phyloP scores from a whole-genome alignment of 1,140 invertebrate genomes.

The Aphis gossypii region DNA sequence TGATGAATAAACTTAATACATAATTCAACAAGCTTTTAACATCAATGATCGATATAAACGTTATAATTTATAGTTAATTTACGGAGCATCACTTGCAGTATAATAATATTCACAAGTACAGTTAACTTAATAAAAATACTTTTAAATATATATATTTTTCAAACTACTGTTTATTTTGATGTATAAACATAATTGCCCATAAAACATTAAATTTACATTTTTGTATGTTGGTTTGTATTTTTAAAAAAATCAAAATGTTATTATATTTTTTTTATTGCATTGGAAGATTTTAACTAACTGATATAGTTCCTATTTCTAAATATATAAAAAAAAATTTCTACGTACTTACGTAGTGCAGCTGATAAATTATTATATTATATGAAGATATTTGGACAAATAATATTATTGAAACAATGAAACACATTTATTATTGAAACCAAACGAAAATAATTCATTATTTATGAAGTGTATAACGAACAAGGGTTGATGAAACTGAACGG shows the following conservation, averaged over 20 bases:
- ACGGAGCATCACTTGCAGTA: neutral
- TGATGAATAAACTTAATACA: neutral
- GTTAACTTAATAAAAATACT: neutral
- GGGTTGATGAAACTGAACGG: constrained; percentile 10
- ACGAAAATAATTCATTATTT: neutral
- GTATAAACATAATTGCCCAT: neutral
- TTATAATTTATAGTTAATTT: neutral
- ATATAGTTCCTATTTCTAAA: too few relatives aligned
- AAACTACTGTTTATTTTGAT: neutral
- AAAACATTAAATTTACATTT: neutral
- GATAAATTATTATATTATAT: neutral
- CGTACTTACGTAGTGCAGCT: neutral
- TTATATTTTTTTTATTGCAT: neutral
- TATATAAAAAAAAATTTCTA: too few relatives aligned
- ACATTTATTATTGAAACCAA: neutral
- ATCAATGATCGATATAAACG: neutral
- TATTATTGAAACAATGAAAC: neutral
- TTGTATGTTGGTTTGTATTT: neutral
- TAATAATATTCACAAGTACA: neutral
- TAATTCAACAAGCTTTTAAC: constrained; percentile 28
- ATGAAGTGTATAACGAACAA: neutral
- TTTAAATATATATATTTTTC: neutral
- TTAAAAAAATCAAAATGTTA: neutral
- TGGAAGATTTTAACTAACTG: too few relatives aligned
- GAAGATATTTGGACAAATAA: neutral